Base-by-base conservation (phyloP, 1,140 invertebrate genomes). In the Polypedilum pembai region DNA sequence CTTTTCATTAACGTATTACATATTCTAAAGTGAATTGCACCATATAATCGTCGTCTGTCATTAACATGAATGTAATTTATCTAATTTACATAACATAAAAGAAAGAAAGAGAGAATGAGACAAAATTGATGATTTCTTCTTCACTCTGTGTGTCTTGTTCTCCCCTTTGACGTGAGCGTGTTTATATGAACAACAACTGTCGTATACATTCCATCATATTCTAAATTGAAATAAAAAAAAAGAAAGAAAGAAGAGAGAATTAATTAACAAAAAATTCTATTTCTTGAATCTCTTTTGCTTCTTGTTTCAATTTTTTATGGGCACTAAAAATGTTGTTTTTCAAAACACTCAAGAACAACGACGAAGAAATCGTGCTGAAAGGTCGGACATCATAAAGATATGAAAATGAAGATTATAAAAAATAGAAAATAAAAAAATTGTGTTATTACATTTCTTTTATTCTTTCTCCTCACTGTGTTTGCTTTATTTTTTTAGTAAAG, bases 381-480 rank as follows among this genome's bases (percentile, higher is more conserved):
- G 65, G 65, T 69, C 65, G 65, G 45, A 69, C 65, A 69, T 69
- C 65, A 69, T 69, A 69, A 69, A 69, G 65, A 69, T 69, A 69
- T 21, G 65, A 69, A 69, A 69, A 69, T 69, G 65, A 69, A 69
- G 65, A 69, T 69, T 69, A 21, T 69, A 69, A 18, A 20, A 20
- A 20, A 69, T 69, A 69, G 8, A 69, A 66, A 66, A 66, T 18
- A 66, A 66, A 18, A 66, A 69, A 69, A 69, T 18, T 18, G 17
- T 69, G 17, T 18, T 33, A 33, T 33, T 33, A 33, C 24, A 33
- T 33, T 33, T 33, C 24, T 33, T n/a, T n/a, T n/a, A n/a, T n/a
- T n/a, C 24, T 33, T 33, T 33, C 24, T 33, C 5, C 5, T 33
- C 24, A 33, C 24, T 33, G 24, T 33, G 5, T 33, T 33, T 33